These are phyloP conservation scores for Temnothorax rugatulus DNA, from an alignment of 2,888 invertebrate species.

Conservation along the genomic window DNA sequence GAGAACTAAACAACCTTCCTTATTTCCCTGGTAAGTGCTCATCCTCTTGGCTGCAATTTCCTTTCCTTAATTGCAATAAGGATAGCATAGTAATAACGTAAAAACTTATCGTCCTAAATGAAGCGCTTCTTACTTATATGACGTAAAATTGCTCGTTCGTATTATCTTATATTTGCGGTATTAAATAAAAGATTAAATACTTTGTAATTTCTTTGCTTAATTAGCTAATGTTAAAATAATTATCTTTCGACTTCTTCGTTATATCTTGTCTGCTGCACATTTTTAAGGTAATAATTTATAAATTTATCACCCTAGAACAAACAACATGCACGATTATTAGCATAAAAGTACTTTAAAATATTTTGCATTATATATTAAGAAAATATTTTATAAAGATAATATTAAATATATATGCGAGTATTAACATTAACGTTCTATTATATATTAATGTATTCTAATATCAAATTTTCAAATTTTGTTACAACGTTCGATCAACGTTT, in stretches of 20 bases:
- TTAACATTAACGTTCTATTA: neutral
- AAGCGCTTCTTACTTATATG: neutral
- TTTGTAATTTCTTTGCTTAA: neutral
- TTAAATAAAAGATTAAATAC: neutral
- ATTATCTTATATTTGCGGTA: neutral
- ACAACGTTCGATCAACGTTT: neutral
- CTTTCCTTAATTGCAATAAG: slow-evolving; percentile 39
- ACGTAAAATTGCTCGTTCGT: neutral
- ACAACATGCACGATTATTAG: neutral
- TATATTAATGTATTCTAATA: neutral
- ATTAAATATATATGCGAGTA: neutral
- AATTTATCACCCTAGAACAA: neutral
- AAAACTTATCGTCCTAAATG: neutral
- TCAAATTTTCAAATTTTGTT: neutral
- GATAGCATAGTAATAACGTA: slow-evolving; percentile 27
- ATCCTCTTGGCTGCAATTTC: slow-evolving; percentile 39
- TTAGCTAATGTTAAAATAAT: neutral
- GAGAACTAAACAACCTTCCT: slow-evolving; percentile 32
- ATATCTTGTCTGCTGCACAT: neutral
- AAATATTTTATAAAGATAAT: neutral
- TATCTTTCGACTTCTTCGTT: neutral
- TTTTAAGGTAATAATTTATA: neutral
- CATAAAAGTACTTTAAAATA: neutral
- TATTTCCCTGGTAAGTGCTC: slow-evolving; percentile 43
- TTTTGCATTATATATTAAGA: neutral